Evolutionary conservation across 2,113 vertebrate genomes (phyloP).

Genomic region (Tupaia chinensis): DNA sequence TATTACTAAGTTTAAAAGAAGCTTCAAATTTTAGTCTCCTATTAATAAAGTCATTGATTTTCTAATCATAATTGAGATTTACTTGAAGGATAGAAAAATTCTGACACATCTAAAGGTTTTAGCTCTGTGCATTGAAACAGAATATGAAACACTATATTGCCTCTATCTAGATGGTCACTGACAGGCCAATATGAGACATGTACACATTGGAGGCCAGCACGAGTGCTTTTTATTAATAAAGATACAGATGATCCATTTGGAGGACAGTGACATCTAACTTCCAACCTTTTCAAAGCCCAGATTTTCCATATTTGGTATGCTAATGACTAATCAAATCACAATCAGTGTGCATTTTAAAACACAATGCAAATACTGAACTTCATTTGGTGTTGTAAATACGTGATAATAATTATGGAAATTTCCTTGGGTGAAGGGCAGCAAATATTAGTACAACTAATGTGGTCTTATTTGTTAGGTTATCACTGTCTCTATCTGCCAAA

Average conservation of each 20-base stretch:
- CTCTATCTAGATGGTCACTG: not conserved
- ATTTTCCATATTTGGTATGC: slow-evolving; percentile 69
- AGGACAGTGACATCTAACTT: slow-evolving; percentile 39
- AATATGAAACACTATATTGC: not conserved
- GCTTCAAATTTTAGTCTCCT: not conserved
- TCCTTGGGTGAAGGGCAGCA: slow-evolving; percentile 61
- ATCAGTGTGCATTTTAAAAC: slow-evolving; percentile 76
- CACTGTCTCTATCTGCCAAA: slow-evolving; percentile 20
- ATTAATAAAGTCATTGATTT: slow-evolving; percentile 1
- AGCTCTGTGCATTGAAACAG: not conserved
- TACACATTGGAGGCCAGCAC: not conserved
- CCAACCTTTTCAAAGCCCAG: not conserved
- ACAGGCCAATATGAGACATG: not conserved
- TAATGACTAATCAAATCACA: slow-evolving; percentile 80
- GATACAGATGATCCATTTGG: not conserved
- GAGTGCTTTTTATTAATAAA: not conserved
- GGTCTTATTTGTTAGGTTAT: slow-evolving; percentile 42
- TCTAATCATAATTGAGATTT: not conserved
- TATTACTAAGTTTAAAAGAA: not conserved
- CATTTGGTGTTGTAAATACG: slow-evolving; percentile 73
- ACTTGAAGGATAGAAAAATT: not conserved
- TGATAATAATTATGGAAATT: slow-evolving; percentile 75
- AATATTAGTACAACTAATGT: slow-evolving; percentile 61
- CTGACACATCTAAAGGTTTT: not conserved
- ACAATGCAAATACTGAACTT: slow-evolving; percentile 70